A percentile compares a stretch with the other conserved stretches of the same genome.
phyloP scores from a whole-genome alignment of 2,797 vertebrate species.

The Sebastes vulpes region DNA sequence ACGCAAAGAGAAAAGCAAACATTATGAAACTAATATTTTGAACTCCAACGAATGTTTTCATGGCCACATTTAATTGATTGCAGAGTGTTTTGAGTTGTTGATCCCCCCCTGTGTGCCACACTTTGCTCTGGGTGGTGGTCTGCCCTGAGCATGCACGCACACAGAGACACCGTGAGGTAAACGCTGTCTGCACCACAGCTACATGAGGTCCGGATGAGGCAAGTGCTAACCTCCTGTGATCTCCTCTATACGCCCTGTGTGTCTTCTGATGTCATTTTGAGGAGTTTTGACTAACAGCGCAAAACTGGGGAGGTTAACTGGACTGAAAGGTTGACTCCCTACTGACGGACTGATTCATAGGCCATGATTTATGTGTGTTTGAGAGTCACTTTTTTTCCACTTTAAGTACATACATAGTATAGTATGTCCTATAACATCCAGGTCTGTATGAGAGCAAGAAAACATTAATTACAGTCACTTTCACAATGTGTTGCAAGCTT shows the following conservation, averaged over 20 bases:
- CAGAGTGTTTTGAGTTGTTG: constrained; percentile 17
- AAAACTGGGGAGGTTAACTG: constrained; percentile 4
- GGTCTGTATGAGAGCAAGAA: background rate
- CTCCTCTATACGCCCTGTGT: constrained; percentile 1
- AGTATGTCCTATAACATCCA: background rate
- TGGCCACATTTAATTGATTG: constrained; percentile 36
- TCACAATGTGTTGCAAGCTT: background rate
- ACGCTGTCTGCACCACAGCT: constrained; percentile 19
- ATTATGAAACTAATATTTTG: constrained; percentile 4
- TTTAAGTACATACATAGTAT: background rate
- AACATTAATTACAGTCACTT: background rate
- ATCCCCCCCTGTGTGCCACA: background rate
- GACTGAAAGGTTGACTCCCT: constrained; percentile 31
- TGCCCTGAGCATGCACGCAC: background rate
- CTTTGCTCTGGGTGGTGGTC: constrained; percentile 10
- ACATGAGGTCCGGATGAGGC: constrained; percentile 56
- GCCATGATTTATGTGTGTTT: background rate
- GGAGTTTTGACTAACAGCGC: constrained; percentile 17
- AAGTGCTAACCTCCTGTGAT: constrained; percentile 49
- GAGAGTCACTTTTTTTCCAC: constrained; percentile 33
- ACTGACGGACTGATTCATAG: constrained; percentile 29
- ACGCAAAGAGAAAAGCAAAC: constrained; percentile 22
- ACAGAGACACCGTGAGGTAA: constrained; percentile 46
- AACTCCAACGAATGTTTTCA: constrained; percentile 22
- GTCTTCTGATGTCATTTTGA: constrained; percentile 44